Conservation (phyloP, 1,140 invertebrate species). For the Agrypnia vestita region DNA sequence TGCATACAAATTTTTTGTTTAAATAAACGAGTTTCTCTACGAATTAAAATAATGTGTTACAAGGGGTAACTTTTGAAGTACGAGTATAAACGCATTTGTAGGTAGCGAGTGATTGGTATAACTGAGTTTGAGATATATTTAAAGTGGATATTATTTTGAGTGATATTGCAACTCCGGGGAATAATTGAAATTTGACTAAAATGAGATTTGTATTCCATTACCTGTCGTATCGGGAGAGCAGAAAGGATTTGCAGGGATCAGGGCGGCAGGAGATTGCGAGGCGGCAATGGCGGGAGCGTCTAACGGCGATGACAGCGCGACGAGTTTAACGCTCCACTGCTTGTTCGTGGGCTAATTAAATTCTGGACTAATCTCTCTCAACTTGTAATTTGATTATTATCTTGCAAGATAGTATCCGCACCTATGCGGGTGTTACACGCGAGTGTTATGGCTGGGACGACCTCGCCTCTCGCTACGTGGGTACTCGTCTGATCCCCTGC, state of each 20-base stretch:
- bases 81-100: not conserved
- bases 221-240: conserved; percentile 46
- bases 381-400: conserved; percentile 61
- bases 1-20: too few species aligned
- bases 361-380: conserved; percentile 62
- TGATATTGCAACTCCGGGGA: conserved; percentile 29
- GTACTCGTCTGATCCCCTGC: conserved; percentile 20
- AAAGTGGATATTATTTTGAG: conserved; percentile 32
- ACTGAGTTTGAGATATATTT: conserved; percentile 5
- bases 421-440: conserved; percentile 50
- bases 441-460: conserved; percentile 43
- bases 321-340: conserved; percentile 59
- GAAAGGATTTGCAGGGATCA: conserved; percentile 48
- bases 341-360: conserved; percentile 61
- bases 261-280: conserved; percentile 34
- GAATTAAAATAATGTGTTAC: not conserved
- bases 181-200: conserved; percentile 45
- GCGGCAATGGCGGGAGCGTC: conserved; percentile 18
- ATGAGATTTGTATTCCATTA: conserved; percentile 57
- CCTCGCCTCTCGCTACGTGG: conserved; percentile 38
- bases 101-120: not conserved
- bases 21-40: too few species aligned
- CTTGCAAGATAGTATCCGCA: conserved; percentile 58
- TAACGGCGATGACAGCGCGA: conserved; percentile 53
- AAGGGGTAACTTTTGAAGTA: not conserved